Percentiles rank a stretch among this genome's conserved stretches.
Conservation (phyloP, 2,797 vertebrate genomes). For the Hydrocynus forskahlii region DNA sequence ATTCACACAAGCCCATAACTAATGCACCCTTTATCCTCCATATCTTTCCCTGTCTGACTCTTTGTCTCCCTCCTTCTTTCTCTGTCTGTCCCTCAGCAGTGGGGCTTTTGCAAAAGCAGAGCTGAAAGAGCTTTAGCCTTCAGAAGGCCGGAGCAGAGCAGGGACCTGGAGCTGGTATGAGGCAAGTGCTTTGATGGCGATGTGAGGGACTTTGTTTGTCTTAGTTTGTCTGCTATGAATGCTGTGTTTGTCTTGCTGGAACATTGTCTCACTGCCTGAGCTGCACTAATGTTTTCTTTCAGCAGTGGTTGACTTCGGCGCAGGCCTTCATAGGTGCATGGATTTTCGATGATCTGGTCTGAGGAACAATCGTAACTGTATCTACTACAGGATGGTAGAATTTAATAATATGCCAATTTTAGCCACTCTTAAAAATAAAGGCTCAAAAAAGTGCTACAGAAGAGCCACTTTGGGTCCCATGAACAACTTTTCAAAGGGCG, state of each 20-base stretch:
- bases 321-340: slow-evolving; percentile 5
- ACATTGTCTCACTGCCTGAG: slow-evolving; percentile 40
- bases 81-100: slow-evolving; percentile 24
- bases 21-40: slow-evolving; percentile 66
- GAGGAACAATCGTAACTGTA: neutral
- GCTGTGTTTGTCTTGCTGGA: slow-evolving; percentile 50
- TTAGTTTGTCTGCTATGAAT: slow-evolving; percentile 57
- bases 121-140: slow-evolving; percentile 39
- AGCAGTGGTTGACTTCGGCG: slow-evolving; percentile 35
- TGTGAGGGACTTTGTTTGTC: slow-evolving; percentile 47
- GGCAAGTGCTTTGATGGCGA: slow-evolving; percentile 74
- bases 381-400: neutral
- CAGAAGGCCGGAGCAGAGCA: slow-evolving; percentile 61
- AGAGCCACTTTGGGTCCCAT: neutral
- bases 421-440: neutral
- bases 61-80: slow-evolving; percentile 38
- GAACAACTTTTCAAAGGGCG: neutral
- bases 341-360: neutral
- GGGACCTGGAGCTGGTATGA: slow-evolving; percentile 80
- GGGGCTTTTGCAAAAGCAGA: slow-evolving; percentile 53
- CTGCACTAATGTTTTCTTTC: slow-evolving; percentile 37
- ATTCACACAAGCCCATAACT: slow-evolving; percentile 64
- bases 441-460: neutral
- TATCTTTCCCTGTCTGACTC: slow-evolving; percentile 51
- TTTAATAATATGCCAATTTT: neutral